phyloP scores from a whole-genome alignment of 2,888 invertebrate genomes.

The Plutella xylostella region DNA sequence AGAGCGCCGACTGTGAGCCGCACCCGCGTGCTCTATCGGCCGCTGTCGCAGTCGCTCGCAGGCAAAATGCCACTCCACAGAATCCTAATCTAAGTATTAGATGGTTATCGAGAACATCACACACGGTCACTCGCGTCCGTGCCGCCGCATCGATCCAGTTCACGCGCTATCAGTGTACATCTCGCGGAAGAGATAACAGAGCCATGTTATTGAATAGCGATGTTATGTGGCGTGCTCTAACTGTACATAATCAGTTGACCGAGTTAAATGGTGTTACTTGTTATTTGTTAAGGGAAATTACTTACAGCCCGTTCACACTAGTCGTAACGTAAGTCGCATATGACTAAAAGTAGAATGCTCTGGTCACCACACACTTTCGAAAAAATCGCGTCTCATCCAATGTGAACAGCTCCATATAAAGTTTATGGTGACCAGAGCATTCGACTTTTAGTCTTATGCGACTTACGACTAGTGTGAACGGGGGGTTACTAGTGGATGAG shows the following conservation, averaged over 20 bases:
- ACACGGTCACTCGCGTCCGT: constrained; percentile 35
- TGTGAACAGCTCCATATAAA: no score
- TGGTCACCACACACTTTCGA: no score
- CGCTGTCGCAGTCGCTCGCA: constrained; percentile 35
- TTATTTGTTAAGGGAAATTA: neutral
- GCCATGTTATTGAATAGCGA: no score
- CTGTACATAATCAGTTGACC: constrained; percentile 38
- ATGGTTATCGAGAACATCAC: constrained; percentile 34
- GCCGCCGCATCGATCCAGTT: constrained; percentile 27
- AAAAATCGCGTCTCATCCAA: no score
- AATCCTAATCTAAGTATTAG: constrained; percentile 28
- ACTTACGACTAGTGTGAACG: no score
- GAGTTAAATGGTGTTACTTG: constrained; percentile 20
- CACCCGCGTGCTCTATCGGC: constrained; percentile 65
- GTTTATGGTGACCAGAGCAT: no score
- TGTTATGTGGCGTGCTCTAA: constrained; percentile 22
- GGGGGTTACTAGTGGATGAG: no score
- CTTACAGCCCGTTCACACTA: no score
- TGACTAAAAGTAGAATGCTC: no score
- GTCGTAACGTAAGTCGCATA: no score
- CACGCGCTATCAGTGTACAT: constrained; percentile 6
- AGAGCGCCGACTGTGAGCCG: no score
- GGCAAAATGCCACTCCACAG: constrained; percentile 2
- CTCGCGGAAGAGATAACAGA: constrained; percentile 35
- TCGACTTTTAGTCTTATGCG: no score